Percentiles rank a stretch among this genome's conserved stretches.
These are phyloP conservation scores for Sciaenops ocellatus DNA, from an alignment of 2,797 vertebrate species.

Conservation along the genomic window DNA sequence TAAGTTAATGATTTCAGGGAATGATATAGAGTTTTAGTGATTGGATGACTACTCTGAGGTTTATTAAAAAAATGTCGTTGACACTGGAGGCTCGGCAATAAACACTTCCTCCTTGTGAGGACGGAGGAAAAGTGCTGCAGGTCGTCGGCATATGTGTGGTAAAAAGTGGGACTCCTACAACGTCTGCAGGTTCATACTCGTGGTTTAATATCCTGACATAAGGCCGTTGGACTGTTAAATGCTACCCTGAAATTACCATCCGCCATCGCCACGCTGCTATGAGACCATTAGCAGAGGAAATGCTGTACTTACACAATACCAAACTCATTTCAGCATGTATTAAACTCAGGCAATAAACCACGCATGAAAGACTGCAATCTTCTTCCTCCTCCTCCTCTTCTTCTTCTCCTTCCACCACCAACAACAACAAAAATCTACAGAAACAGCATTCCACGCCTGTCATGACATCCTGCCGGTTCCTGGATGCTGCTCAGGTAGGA, in stretches of 20 bases:
- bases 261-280: conserved; percentile 35
- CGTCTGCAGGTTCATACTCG: neutral
- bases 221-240: conserved; percentile 44
- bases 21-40: neutral
- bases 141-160: conserved; percentile 3
- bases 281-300: conserved; percentile 64
- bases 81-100: neutral
- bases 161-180: neutral
- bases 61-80: conserved; percentile 34
- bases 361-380: conserved; percentile 55
- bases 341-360: conserved; percentile 71
- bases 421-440: conserved; percentile 26
- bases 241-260: conserved; percentile 44
- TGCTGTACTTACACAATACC: conserved; percentile 70
- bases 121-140: conserved; percentile 17
- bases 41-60: conserved; percentile 1
- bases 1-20: conserved; percentile 24
- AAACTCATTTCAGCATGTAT: conserved; percentile 61
- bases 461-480: conserved; percentile 55
- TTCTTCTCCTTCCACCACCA: neutral
- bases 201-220: conserved; percentile 49
- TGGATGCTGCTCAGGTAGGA: conserved; percentile 54
- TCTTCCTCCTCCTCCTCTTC: conserved; percentile 28
- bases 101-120: conserved; percentile 11
- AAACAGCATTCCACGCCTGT: conserved; percentile 56